Evolutionary conservation across 2,113 vertebrate species (phyloP), one percentile per base, ranked within the genome.

Genomic region (Archilochus colubris): DNA sequence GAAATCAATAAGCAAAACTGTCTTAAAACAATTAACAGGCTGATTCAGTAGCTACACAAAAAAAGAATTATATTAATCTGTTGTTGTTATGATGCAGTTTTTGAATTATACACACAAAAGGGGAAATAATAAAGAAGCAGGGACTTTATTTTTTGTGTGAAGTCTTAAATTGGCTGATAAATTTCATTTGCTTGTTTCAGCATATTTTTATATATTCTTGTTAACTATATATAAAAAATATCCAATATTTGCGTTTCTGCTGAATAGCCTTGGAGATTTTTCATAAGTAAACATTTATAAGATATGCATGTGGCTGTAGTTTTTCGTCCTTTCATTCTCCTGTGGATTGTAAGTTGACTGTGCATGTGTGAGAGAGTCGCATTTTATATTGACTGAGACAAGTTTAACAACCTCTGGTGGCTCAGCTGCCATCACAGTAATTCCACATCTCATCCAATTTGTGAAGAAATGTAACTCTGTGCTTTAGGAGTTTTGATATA

Each of bases 371-470:
- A 78, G 73, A 89, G 31, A 95, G 74, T 85, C 30, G 23, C 78
- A 68, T 76, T 88, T 95, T 93, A 73, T 94, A 96, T 94, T 94
- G 89, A 91, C 90, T 92, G 72, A 54, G 80, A 96, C 82, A 97
- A 96, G 73, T 44, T 38, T 87, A 94, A 95, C 74, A 92, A 73
- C 61, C 91, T 92, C 79, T 31, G 64, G 81, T 89, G 91, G 77
- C 91, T 97, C 84, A 93, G 86, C 90, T 95, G 88, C 80, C 89
- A 83, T 82, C 73, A 80, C 62, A 75, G 58, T 94, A 97, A 96
- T 94, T 96, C 92, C 75, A 96, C 92, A 92, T 96, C 94, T 97
- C 11, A 31, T 91, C 64, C 77, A 96, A 91, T 97, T 96, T 97
- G 84, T 85, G 86, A 97, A 95, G 84, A 93, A 95, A 94, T 72